Conservation (phyloP, 2,888 invertebrate species). For the Serrognathus titanus region DNA sequence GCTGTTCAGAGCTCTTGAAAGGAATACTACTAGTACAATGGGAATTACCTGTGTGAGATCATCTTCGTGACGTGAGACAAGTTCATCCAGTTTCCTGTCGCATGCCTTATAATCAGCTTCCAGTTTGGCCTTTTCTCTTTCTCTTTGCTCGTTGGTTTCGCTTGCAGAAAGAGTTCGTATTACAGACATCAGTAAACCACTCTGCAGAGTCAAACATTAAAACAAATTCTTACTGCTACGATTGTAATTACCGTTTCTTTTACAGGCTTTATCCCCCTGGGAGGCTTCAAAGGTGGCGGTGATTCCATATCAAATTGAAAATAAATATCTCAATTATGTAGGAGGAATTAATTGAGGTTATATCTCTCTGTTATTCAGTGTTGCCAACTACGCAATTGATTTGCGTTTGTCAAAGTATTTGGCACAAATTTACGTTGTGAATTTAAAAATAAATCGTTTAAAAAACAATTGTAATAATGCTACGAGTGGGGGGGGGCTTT, state of each 20-base stretch:
- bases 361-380: too few species aligned
- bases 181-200: slow-evolving; percentile 88
- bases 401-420: too few species aligned
- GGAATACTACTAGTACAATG: too few species aligned
- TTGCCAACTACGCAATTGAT: too few species aligned
- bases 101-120: slow-evolving; percentile 92
- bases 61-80: slow-evolving; percentile 83
- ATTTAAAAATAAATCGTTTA: too few species aligned
- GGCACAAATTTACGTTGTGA: too few species aligned
- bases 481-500: too few species aligned
- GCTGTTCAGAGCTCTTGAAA: too few species aligned
- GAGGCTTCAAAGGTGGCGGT: slow-evolving; percentile 78
- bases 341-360: too few species aligned
- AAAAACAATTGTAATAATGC: too few species aligned
- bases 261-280: slow-evolving; percentile 78
- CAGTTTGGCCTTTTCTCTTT: slow-evolving; percentile 88
- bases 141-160: slow-evolving; percentile 88
- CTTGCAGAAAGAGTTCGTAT: slow-evolving; percentile 92
- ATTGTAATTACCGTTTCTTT: slow-evolving; percentile 70
- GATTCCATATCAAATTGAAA: slow-evolving; percentile 12
- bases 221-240: background rate
- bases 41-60: slow-evolving; percentile 76
- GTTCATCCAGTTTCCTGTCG: slow-evolving; percentile 82
- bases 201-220: slow-evolving; percentile 52
- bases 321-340: too few species aligned